Evolutionary conservation across 30 jellyfish, hydroid and myxozoan genomes (phyloP), one percentile per base, ranked within the genome.

Genomic region (Mastigias papua): DNA sequence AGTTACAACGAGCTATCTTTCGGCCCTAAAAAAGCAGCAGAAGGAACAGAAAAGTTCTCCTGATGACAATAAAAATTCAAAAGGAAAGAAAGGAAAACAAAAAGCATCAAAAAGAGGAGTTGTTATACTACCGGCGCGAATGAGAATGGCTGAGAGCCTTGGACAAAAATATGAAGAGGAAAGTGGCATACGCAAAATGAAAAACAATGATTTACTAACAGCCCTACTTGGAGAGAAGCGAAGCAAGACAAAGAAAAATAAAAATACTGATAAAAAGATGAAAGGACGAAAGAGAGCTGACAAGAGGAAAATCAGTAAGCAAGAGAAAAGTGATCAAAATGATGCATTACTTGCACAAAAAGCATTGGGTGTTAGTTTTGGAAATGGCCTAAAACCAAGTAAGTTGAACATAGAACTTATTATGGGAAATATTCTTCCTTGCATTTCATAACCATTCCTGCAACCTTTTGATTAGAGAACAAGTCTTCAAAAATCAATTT

Each of bases 361-460:
- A 33, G 98, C 97, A 3, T 86, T 88, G 26, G 78, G 93, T 32
- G 92, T 80, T 28, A 78, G 65, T 46, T 95, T 95, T 69, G 99
- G 97, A 19, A 81, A 68, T 35, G 99, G 97, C 1, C 65, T 89
- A 54, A 89, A 89, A 30, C 97, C 99, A 65, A 81, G 99, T 95
- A 80, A 86, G 98, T 82, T n/a, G n/a, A n/a, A n/a, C n/a, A n/a
- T n/a, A n/a, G n/a, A n/a, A n/a, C n/a, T n/a, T n/a, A n/a, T n/a
- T n/a, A n/a, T n/a, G n/a, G n/a, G n/a, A n/a, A n/a, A n/a, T n/a
- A n/a, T n/a, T n/a, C n/a, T n/a, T n/a, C n/a, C n/a, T n/a, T n/a
- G n/a, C n/a, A n/a, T n/a, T n/a, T n/a, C n/a, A n/a, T n/a, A n/a
- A n/a, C n/a, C n/a, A n/a, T n/a, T n/a, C n/a, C n/a, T n/a, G n/a